Percentiles rank a stretch among this genome's conserved stretches.
These are phyloP conservation scores for Nasonia oneida DNA, from an alignment of 2,888 invertebrate genomes.

Conservation along the genomic window DNA sequence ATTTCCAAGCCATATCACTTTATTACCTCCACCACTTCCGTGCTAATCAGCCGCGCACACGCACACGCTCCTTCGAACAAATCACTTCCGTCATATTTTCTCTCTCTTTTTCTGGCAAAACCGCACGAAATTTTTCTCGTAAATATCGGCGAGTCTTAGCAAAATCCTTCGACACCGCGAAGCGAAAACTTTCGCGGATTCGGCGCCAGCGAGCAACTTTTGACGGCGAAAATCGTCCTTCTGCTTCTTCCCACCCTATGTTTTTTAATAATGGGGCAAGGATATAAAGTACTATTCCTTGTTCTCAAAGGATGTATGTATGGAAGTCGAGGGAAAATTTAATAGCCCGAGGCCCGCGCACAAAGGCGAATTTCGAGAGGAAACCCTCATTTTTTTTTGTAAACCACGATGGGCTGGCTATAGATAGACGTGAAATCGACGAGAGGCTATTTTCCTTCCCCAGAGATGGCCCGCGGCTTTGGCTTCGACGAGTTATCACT, in stretches of 20 bases:
- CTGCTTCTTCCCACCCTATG: not conserved
- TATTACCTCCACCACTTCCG: not conserved
- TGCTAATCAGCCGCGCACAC: not conserved
- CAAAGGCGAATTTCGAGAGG: not conserved
- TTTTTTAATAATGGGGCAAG: not conserved
- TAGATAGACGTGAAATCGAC: not conserved
- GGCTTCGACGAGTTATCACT: conserved; percentile 8
- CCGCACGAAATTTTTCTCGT: not conserved
- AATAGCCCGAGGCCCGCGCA: conserved; percentile 11
- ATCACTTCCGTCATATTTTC: not conserved
- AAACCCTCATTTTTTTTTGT: not conserved
- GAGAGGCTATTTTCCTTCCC: not conserved
- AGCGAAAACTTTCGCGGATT: not conserved
- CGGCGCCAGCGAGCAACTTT: not conserved
- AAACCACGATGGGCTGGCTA: not conserved
- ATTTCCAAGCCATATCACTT: not conserved
- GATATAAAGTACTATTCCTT: not conserved
- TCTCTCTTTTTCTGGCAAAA: not conserved
- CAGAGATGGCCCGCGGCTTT: not conserved
- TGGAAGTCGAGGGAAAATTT: conserved; percentile 12
- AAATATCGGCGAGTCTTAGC: not conserved
- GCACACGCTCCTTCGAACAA: not conserved
- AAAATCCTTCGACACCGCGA: conserved; percentile 13
- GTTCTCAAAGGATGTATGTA: not conserved
- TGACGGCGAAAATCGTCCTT: conserved; percentile 12